Percentiles rank a stretch among this genome's conserved stretches.
Evolutionary conservation across 2,113 vertebrate species (phyloP).

Genomic region (Pelobates fuscus): DNA sequence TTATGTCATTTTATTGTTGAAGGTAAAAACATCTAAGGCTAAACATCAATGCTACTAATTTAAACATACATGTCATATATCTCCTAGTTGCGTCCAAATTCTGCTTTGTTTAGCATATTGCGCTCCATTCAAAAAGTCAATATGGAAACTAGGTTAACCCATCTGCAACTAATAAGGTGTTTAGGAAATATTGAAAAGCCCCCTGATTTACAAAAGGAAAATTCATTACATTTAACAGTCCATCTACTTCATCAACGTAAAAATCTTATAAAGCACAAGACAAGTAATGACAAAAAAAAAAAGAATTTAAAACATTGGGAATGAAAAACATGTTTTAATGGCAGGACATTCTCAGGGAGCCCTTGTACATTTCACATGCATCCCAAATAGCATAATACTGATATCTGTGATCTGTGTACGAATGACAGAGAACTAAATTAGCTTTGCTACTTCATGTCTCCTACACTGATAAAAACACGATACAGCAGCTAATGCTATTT

Average conservation of each 20-base stretch:
- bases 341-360: slow-evolving; percentile 33
- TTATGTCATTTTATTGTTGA: too few relatives aligned
- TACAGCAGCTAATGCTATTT: slow-evolving; percentile 31
- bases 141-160: background rate
- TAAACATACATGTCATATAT: too few relatives aligned
- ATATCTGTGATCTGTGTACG: slow-evolving; percentile 35
- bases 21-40: too few relatives aligned
- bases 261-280: slow-evolving; percentile 2
- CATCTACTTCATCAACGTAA: slow-evolving; percentile 9
- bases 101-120: too few relatives aligned
- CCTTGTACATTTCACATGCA: slow-evolving; percentile 29
- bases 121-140: too few relatives aligned
- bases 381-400: slow-evolving; percentile 29
- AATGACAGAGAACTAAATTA: slow-evolving; percentile 48
- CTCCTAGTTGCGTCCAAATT: too few relatives aligned
- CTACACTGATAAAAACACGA: slow-evolving; percentile 36
- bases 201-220: background rate
- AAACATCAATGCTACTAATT: too few relatives aligned
- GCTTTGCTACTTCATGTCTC: slow-evolving; percentile 34
- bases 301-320: too few relatives aligned
- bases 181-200: background rate
- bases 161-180: background rate
- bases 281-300: slow-evolving; percentile 3
- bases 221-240: slow-evolving; percentile 35
- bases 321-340: slow-evolving; percentile 1